Conservation (phyloP, 2,888 invertebrate species). For the Cephus pulcher region DNA sequence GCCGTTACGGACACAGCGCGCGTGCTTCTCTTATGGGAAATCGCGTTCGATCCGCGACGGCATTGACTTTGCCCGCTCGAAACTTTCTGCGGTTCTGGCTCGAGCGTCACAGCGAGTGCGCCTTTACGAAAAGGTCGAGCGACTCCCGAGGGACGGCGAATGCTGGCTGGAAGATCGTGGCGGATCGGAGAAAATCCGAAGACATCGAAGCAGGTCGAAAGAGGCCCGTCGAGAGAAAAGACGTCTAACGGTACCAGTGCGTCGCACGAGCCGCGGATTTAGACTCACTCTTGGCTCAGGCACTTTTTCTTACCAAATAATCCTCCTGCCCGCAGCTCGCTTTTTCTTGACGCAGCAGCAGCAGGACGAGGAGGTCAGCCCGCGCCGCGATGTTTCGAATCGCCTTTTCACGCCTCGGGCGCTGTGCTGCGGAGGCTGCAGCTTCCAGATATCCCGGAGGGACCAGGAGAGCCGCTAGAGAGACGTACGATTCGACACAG, state of each 20-base stretch:
- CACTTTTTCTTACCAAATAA: conserved; percentile 37
- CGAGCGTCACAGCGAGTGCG: not conserved
- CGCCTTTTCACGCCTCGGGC: conserved; percentile 37
- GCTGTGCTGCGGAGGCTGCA: not conserved
- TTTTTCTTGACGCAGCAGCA: conserved; percentile 15
- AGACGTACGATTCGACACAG: not conserved
- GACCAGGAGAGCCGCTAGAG: not conserved
- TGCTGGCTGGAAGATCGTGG: no score
- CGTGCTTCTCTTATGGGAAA: not conserved
- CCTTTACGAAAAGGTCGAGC: not conserved
- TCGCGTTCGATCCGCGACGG: not conserved
- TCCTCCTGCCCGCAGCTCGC: conserved; percentile 24
- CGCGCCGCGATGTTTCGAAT: conserved; percentile 39
- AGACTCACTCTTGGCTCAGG: conserved; percentile 38
- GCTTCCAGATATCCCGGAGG: not conserved
- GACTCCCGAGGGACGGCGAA: no score
- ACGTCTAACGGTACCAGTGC: conserved; percentile 40
- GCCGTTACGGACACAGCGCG: not conserved
- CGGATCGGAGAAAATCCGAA: not conserved
- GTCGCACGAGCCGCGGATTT: conserved; percentile 54
- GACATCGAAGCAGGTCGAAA: not conserved
- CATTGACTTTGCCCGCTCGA: not conserved
- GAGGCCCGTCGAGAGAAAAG: not conserved
- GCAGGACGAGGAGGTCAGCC: conserved; percentile 22
- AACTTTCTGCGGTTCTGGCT: not conserved